Conservation (phyloP, 2,888 invertebrate genomes). For the Copidosoma aretas region DNA sequence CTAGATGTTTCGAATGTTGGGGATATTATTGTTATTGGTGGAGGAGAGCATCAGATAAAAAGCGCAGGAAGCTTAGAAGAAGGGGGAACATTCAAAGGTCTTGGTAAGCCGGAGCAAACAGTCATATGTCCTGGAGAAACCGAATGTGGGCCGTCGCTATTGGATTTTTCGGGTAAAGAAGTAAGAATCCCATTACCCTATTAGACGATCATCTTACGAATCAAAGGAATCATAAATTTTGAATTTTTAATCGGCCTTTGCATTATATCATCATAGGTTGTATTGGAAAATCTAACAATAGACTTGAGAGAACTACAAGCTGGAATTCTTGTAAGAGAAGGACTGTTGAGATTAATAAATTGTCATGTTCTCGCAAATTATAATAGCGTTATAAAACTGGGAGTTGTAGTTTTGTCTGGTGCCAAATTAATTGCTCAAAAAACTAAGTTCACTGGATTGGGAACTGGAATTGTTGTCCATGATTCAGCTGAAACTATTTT, state of each 20-base stretch:
- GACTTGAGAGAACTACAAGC: constrained; percentile 65
- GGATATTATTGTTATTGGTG: constrained; percentile 65
- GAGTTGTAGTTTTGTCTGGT: constrained; percentile 65
- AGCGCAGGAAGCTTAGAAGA: constrained; percentile 65
- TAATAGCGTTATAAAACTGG: constrained; percentile 65
- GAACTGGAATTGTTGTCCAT: constrained; percentile 64
- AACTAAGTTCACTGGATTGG: constrained; percentile 65
- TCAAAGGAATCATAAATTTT: constrained; percentile 7
- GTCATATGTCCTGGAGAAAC: constrained; percentile 62
- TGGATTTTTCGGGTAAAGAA: constrained; percentile 65
- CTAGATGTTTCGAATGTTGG: constrained; percentile 60
- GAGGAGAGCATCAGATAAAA: constrained; percentile 64
- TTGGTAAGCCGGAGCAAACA: constrained; percentile 52
- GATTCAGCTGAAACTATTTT: constrained; percentile 50
- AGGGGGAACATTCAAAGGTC: constrained; percentile 62
- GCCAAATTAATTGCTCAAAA: constrained; percentile 62
- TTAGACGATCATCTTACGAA: not conserved
- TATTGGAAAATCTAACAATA: constrained; percentile 66
- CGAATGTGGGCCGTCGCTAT: constrained; percentile 64
- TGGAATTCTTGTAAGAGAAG: constrained; percentile 65
- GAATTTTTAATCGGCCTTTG: not conserved
- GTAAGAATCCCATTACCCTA: constrained; percentile 43
- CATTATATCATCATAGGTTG: constrained; percentile 50
- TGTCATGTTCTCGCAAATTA: constrained; percentile 66
- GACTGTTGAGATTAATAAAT: constrained; percentile 63